phyloP scores from a whole-genome alignment of 2,888 invertebrate genomes.

The Carterocephalus palaemon region DNA sequence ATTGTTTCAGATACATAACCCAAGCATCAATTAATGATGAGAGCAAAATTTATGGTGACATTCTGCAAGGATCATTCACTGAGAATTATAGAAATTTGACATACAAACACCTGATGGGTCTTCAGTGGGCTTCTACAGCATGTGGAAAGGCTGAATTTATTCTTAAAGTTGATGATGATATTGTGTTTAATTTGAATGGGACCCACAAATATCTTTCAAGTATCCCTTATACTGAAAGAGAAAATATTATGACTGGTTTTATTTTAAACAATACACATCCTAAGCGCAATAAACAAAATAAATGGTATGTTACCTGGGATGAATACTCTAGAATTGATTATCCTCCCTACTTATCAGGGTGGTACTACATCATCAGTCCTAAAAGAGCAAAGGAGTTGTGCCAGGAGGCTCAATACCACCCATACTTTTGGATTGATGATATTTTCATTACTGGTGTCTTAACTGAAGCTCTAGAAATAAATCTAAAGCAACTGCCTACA shows the following conservation, averaged over 20 bases:
- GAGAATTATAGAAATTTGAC: conserved; percentile 90
- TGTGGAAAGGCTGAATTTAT: conserved; percentile 82
- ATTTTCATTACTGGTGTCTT: conserved; percentile 90
- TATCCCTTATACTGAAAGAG: conserved; percentile 33
- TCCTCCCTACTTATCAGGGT: conserved; percentile 89
- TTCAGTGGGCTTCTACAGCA: conserved; percentile 83
- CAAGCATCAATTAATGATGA: conserved; percentile 82
- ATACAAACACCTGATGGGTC: conserved; percentile 89
- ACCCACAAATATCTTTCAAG: conserved; percentile 42
- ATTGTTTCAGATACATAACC: conserved; percentile 59
- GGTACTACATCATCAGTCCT: conserved; percentile 88
- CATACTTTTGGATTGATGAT: conserved; percentile 96
- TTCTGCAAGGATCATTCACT: conserved; percentile 86
- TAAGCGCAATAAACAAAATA: conserved; percentile 82
- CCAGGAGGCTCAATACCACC: conserved; percentile 70
- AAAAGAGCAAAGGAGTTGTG: conserved; percentile 79
- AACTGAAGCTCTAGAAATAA: conserved; percentile 77
- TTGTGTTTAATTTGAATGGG: conserved; percentile 83
- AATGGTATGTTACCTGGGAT: conserved; percentile 86
- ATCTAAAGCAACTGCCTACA: conserved; percentile 76
- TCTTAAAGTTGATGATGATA: conserved; percentile 91
- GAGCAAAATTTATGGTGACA: conserved; percentile 81
- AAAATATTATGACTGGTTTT: conserved; percentile 80
- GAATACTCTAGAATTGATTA: conserved; percentile 82
- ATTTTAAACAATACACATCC: conserved; percentile 82